These are phyloP conservation scores for Dromococcyx pavoninus DNA, from an alignment of 2,797 vertebrate genomes.

Conservation along the genomic window DNA sequence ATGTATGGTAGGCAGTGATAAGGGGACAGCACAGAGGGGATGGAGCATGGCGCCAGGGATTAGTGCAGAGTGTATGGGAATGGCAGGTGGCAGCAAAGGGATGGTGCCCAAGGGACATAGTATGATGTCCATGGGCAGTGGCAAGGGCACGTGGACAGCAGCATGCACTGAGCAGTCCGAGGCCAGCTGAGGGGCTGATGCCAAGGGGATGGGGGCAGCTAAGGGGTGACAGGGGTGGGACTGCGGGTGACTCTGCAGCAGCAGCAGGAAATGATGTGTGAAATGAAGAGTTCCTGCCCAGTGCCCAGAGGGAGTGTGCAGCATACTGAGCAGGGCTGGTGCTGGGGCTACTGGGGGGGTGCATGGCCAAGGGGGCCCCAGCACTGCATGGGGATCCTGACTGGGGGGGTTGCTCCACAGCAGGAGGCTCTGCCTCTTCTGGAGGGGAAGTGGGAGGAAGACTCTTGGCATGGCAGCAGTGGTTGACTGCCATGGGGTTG, in stretches of 20 bases:
- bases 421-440: neutral
- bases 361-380: neutral
- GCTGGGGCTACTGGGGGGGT: neutral
- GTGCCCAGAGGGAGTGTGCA: slow-evolving; percentile 51
- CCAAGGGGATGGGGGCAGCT: neutral
- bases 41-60: neutral
- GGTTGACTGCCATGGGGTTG: neutral
- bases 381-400: neutral
- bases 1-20: neutral
- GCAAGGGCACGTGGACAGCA: neutral
- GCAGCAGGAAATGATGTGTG: slow-evolving; percentile 54
- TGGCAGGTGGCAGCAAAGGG: neutral
- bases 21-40: neutral
- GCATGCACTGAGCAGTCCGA: neutral
- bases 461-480: accelerated
- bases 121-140: neutral
- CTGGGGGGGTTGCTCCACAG: neutral
- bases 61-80: neutral
- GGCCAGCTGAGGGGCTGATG: neutral
- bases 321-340: slow-evolving; percentile 43
- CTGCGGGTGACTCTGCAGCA: slow-evolving; percentile 20
- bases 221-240: neutral
- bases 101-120: neutral
- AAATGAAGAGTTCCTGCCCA: slow-evolving; percentile 67
- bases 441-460: neutral